Conservation (phyloP, 2,113 vertebrate genomes). For the Chaetops frenatus region DNA sequence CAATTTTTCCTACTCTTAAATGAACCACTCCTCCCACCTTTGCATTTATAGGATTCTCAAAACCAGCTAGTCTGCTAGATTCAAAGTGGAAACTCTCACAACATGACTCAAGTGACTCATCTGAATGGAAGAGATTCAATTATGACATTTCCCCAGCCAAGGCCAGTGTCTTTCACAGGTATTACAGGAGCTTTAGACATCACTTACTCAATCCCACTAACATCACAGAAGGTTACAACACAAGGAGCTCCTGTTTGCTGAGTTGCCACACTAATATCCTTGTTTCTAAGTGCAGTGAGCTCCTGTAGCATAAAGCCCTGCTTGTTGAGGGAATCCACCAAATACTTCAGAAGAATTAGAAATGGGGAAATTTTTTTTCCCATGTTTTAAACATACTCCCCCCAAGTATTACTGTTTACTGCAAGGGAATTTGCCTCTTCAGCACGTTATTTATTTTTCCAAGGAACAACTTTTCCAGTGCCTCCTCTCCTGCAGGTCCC, state of each 20-base stretch:
- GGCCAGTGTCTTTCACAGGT: slow-evolving; percentile 16
- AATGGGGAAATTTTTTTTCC: background rate
- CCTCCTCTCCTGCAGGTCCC: background rate
- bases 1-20: background rate
- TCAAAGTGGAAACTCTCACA: slow-evolving; percentile 20
- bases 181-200: slow-evolving; percentile 26
- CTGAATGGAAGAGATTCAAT: background rate
- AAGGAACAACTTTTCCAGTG: background rate
- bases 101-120: slow-evolving; percentile 25
- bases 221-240: slow-evolving; percentile 49
- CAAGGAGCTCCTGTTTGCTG: slow-evolving; percentile 51
- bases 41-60: background rate
- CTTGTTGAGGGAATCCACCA: slow-evolving; percentile 9
- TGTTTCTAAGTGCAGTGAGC: background rate
- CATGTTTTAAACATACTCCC: background rate
- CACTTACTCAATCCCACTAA: slow-evolving; percentile 20
- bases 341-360: background rate
- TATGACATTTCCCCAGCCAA: slow-evolving; percentile 11
- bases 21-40: background rate
- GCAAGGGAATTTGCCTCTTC: background rate
- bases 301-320: slow-evolving; percentile 5
- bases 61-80: slow-evolving; percentile 19
- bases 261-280: slow-evolving; percentile 39
- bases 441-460: background rate
- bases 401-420: background rate